Conservation (phyloP, 2,797 vertebrate genomes). For the Fundulus diaphanus region DNA sequence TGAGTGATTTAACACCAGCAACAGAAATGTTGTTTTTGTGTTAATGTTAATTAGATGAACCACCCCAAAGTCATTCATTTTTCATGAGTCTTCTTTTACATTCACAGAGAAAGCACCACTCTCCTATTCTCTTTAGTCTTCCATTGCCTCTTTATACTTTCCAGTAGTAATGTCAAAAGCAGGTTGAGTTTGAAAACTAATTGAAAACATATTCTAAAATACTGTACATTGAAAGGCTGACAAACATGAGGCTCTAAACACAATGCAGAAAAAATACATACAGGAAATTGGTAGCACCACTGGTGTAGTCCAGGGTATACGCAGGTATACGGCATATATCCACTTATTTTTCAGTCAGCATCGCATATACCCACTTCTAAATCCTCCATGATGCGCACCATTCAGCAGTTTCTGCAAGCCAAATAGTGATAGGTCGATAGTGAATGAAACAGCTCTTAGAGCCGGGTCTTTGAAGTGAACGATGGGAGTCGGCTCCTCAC, state of each 20-base stretch:
- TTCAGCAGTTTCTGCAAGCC: no score
- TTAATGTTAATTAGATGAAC: conserved; percentile 74
- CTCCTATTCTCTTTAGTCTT: conserved; percentile 76
- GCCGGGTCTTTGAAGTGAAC: no score
- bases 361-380: no score
- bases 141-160: conserved; percentile 66
- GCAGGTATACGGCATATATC: no score
- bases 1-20: conserved; percentile 62
- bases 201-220: conserved; percentile 50
- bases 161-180: conserved; percentile 62
- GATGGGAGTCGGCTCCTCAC: no score
- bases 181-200: conserved; percentile 40
- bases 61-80: conserved; percentile 73
- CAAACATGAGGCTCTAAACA: conserved; percentile 24
- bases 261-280: not conserved
- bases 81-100: conserved; percentile 74
- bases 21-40: conserved; percentile 73
- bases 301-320: no score
- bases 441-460: no score
- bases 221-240: conserved; percentile 58
- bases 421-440: no score
- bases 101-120: conserved; percentile 46
- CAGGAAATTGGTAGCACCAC: no score
- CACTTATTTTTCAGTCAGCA: no score
- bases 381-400: no score